Conservation (phyloP, 2,113 vertebrate genomes). For the Lamprologus tigripictilis region DNA sequence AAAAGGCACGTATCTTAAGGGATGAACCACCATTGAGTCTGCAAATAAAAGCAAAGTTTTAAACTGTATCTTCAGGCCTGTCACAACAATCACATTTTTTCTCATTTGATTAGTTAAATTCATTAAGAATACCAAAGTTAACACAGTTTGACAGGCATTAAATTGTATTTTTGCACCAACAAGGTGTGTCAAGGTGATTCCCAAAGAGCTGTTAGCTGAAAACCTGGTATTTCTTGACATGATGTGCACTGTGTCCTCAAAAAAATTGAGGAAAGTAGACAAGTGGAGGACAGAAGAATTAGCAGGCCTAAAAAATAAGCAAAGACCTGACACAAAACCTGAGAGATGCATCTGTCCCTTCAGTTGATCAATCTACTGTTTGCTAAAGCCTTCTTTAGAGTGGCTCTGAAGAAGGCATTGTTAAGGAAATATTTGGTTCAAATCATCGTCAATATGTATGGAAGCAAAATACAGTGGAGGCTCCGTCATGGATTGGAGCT, state of each 20-base stretch:
- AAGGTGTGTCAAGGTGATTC: background rate
- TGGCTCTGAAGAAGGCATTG: background rate
- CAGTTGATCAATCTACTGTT: background rate
- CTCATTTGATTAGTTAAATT: background rate
- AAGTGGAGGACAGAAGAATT: background rate
- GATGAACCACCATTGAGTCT: background rate
- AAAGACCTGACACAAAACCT: background rate
- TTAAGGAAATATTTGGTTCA: background rate
- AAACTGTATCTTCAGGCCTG: background rate
- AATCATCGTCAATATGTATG: background rate
- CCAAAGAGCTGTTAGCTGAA: background rate
- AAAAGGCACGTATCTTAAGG: background rate
- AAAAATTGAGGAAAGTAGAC: background rate
- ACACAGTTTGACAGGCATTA: background rate
- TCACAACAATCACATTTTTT: background rate
- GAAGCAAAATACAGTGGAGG: background rate
- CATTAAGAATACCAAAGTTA: background rate
- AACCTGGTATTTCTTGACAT: background rate
- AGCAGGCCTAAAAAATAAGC: background rate
- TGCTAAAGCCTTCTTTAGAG: background rate
- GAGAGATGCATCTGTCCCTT: background rate
- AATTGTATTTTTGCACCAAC: background rate
- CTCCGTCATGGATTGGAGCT: background rate
- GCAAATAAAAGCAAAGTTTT: background rate
- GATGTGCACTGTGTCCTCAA: background rate